Base-by-base conservation (phyloP, 2,797 vertebrate species). In the Poeciliopsis presidionis region DNA sequence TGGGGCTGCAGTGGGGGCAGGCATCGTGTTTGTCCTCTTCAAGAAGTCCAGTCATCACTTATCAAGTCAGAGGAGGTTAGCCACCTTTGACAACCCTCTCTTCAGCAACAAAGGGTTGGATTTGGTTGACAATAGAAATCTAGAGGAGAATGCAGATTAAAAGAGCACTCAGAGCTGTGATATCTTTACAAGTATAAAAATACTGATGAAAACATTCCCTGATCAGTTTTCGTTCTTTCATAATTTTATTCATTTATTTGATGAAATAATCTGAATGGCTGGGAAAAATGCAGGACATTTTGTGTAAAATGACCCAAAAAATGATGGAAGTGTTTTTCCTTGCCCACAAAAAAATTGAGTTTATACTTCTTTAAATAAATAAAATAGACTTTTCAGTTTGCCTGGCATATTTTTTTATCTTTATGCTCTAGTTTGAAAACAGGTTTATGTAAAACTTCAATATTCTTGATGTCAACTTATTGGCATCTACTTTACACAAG, bases 31-130 rank as follows among this genome's bases (percentile, higher is more conserved):
- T 3, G 43, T 81, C 53, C 0, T 91, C 46, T 49, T 83, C 0
- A 93, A 86, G 80, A 93, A 63, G 67, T 86, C 73, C 77, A 77
- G 86, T 1, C 71, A 12, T 4, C 74, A 2, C 47, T 14, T 84
- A 78, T 7, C 71, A 0, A 28, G 70, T 28, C 51, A 53, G 36
- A 6, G 73, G 12, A 80, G 28, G 43, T 49, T 79, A 25, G 25
- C 43, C 2, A 57, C 85, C 13, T 88, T 90, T 1, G 70, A 86
- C 65, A 92, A 93, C 80, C 88, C 86, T 0, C 72, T 90, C 8
- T 91, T 90, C 53, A 85, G 25, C 16, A 81, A 71, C 1, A 78
- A 41, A 5, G 55, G 0, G 43, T 9, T 73, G n/a, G 39, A 76
- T 59, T 1, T 81, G 51, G 78, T 70, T 0, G 83, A 89, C 30